Base-by-base conservation (phyloP, 1,140 invertebrate genomes). In the Steinernema khuongi region DNA sequence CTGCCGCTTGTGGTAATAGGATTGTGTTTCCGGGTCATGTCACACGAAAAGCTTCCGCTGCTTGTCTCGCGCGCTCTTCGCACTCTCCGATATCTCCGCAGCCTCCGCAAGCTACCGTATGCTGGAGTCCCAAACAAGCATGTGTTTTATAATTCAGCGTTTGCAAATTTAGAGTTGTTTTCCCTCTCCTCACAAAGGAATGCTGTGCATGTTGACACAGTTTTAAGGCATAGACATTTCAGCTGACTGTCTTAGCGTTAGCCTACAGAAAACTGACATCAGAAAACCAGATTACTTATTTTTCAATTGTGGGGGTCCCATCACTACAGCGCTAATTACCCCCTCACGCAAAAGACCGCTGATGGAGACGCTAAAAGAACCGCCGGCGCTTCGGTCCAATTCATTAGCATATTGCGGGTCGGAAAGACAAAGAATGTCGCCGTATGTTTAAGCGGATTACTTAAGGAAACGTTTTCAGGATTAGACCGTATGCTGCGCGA, bases 371-470 rank as follows among this genome's bases (percentile, higher is more conserved):
- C 4, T 7, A 60, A 7, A 60, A 60, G 26, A 7, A 60, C 50
- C 50, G 50, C 50, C 50, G 19, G 14, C 7, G 50, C 4, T 60
- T 11, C 4, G 26, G 7, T 60, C 50, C 14, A 11, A 60, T 60
- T 60, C 50, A 60, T 60, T 60, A 60, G 50, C 50, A 60, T 60
- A 60, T 60, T 17, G 50, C 22, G 50, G 19, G 26, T 60, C 50
- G 50, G 22, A 22, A 60, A 60, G 50, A 60, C 50, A 60, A 60
- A 60, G 50, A 7, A 22, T 14, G 50, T 60, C 50, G 50, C 50
- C 50, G 50, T 60, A 60, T 60, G 50, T 60, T 60, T 60, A 60
- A 60, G 50, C 50, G 50, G 50, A 60, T 60, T 60, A 60, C 50
- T 60, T 14, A 60, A 60, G 50, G 50, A 60, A 60, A 60, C 50